phyloP scores from a whole-genome alignment of 2,888 invertebrate species.

The Biston stratarius region DNA sequence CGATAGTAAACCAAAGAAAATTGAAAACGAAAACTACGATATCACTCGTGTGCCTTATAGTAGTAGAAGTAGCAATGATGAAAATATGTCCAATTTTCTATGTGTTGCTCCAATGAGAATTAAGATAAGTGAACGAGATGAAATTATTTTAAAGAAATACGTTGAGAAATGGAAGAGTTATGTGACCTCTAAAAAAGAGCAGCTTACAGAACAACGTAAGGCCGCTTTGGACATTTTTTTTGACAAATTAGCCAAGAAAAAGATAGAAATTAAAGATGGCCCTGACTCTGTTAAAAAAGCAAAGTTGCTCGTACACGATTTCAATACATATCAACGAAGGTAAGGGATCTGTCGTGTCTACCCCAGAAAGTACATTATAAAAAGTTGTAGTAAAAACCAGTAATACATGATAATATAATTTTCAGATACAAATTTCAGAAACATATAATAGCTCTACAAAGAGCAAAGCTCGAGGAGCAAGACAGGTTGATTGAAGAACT shows the following conservation, averaged over 20 bases:
- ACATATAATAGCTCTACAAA: constrained; percentile 90
- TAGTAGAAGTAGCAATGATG: constrained; percentile 24
- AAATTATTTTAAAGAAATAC: constrained; percentile 64
- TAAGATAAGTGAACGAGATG: constrained; percentile 56
- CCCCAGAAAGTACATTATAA: not conserved
- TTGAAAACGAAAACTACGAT: constrained; percentile 9
- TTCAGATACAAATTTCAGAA: constrained; percentile 89
- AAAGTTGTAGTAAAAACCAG: not conserved
- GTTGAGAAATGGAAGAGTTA: constrained; percentile 69
- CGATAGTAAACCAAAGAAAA: constrained; percentile 34
- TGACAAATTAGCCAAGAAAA: constrained; percentile 73
- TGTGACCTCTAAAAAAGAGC: constrained; percentile 59
- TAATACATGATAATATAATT: constrained; percentile 28
- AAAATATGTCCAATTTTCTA: constrained; percentile 56
- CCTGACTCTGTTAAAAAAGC: constrained; percentile 60
- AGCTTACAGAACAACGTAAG: constrained; percentile 63
- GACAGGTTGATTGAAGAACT: constrained; percentile 90
- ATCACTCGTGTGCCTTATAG: constrained; percentile 14
- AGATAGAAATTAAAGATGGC: constrained; percentile 53
- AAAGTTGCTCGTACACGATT: constrained; percentile 66
- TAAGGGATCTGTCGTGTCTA: constrained; percentile 34
- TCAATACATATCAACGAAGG: constrained; percentile 78
- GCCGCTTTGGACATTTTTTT: constrained; percentile 71
- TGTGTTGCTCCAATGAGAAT: constrained; percentile 63
- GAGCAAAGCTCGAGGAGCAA: constrained; percentile 90